These are phyloP conservation scores for Coryphaenoides rupestris DNA, from an alignment of 2,113 vertebrate genomes.

Conservation along the genomic window DNA sequence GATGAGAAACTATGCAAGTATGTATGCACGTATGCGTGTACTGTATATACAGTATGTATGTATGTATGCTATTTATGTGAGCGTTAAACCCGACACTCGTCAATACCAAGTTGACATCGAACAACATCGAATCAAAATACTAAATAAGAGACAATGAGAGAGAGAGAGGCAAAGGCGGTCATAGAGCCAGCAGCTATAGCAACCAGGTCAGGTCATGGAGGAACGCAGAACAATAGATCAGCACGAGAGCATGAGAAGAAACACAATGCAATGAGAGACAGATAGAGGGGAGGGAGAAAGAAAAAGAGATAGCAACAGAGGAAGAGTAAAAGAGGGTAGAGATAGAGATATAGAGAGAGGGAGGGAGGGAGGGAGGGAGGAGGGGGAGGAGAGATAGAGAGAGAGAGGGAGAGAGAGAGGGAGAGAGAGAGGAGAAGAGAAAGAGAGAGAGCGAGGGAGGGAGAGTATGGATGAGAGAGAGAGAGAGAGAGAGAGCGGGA, in stretches of 20 bases:
- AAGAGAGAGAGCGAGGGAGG: slow-evolving; percentile 16
- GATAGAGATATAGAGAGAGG: slow-evolving; percentile 36
- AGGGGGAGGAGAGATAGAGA: slow-evolving; percentile 13
- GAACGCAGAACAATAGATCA: slow-evolving; percentile 37
- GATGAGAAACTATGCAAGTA: neutral
- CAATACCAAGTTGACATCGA: slow-evolving; percentile 71
- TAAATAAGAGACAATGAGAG: slow-evolving; percentile 54
- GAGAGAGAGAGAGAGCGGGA: slow-evolving; percentile 40
- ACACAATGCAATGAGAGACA: neutral
- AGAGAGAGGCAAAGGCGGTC: slow-evolving; percentile 29
- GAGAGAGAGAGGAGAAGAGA: neutral
- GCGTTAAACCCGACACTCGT: slow-evolving; percentile 80
- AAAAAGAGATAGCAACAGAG: slow-evolving; percentile 5
- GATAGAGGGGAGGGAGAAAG: neutral
- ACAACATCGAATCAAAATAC: slow-evolving; percentile 55
- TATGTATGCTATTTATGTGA: slow-evolving; percentile 12
- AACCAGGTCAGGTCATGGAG: slow-evolving; percentile 26
- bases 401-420: neutral
- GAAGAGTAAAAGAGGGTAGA: neutral
- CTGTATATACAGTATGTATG: slow-evolving; percentile 34
- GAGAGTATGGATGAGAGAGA: slow-evolving; percentile 23
- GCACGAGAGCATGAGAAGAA: slow-evolving; percentile 20
- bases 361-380: slow-evolving; percentile 34
- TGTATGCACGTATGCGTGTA: slow-evolving; percentile 13
- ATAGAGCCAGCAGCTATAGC: slow-evolving; percentile 4